Conservation (phyloP, 2,888 invertebrate genomes). For the Auanema freiburgensis region DNA sequence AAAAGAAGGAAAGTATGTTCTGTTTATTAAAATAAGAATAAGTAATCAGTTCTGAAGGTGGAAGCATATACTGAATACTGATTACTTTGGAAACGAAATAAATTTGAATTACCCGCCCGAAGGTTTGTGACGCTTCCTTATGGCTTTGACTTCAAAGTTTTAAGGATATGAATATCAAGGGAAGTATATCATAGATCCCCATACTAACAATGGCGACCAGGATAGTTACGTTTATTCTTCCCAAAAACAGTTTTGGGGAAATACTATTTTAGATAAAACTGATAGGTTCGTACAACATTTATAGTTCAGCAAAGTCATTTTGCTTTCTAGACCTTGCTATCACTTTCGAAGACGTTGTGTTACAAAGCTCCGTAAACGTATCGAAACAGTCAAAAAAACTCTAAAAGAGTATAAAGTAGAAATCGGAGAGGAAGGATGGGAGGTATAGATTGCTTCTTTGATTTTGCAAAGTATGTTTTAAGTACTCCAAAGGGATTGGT, state of each 20-base stretch:
- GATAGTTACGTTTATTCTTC: constrained; percentile 55
- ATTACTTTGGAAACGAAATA: constrained; percentile 40
- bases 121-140: constrained; percentile 4
- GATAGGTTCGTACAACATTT: constrained; percentile 13
- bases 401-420: background rate
- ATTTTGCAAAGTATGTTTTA: constrained; percentile 16
- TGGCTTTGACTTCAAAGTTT: background rate
- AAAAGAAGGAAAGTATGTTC: constrained; percentile 7
- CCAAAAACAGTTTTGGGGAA: constrained; percentile 40
- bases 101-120: constrained; percentile 20
- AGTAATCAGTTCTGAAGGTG: no score
- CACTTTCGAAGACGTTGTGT: constrained; percentile 35
- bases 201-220: constrained; percentile 48
- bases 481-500: background rate
- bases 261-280: constrained; percentile 23
- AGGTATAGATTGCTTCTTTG: constrained; percentile 18
- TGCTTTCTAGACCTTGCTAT: constrained; percentile 24
- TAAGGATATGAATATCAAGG: constrained; percentile 44
- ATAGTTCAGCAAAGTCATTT: background rate
- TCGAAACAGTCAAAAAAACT: no score
- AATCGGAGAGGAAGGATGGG: constrained; percentile 23
- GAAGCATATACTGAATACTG: constrained; percentile 34
- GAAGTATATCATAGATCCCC: constrained; percentile 49
- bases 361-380: constrained; percentile 15
- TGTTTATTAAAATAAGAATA: background rate